A percentile compares a stretch with the other conserved stretches of the same genome.
Evolutionary conservation across 2,888 invertebrate species (phyloP).

Genomic region (Flabesymbios commensalis): DNA sequence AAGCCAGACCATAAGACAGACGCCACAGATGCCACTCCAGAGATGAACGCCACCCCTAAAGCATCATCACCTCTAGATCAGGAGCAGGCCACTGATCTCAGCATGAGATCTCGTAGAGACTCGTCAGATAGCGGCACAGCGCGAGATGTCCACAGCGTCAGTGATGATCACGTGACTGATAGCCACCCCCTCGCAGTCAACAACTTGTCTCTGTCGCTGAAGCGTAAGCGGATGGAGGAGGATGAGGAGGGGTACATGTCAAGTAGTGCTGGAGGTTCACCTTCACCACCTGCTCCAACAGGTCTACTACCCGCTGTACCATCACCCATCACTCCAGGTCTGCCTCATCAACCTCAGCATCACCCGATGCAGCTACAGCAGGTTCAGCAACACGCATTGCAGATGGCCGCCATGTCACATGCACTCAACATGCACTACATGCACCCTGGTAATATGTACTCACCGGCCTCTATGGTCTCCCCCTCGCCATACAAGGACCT

Average conservation of each 20-base stretch:
- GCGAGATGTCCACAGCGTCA: too few relatives aligned
- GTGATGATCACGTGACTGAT: too few relatives aligned
- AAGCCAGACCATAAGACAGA: neutral
- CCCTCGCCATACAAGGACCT: neutral
- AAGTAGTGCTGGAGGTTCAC: too few relatives aligned
- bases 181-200: too few relatives aligned
- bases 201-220: too few relatives aligned
- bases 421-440: constrained; percentile 36
- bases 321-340: too few relatives aligned
- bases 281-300: too few relatives aligned
- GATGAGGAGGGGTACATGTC: too few relatives aligned
- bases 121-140: constrained; percentile 7
- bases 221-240: too few relatives aligned
- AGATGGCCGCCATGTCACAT: constrained; percentile 36
- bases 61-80: neutral
- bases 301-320: too few relatives aligned
- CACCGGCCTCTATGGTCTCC: constrained; percentile 1
- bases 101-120: constrained; percentile 7
- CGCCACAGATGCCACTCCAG: constrained; percentile 1
- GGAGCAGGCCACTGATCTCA: constrained; percentile 21
- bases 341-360: too few relatives aligned
- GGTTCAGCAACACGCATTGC: constrained; percentile 21
- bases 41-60: neutral
- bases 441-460: constrained; percentile 24
- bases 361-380: too few relatives aligned